phyloP scores from a whole-genome alignment of 2,797 vertebrate species.

The Furcifer pardalis region DNA sequence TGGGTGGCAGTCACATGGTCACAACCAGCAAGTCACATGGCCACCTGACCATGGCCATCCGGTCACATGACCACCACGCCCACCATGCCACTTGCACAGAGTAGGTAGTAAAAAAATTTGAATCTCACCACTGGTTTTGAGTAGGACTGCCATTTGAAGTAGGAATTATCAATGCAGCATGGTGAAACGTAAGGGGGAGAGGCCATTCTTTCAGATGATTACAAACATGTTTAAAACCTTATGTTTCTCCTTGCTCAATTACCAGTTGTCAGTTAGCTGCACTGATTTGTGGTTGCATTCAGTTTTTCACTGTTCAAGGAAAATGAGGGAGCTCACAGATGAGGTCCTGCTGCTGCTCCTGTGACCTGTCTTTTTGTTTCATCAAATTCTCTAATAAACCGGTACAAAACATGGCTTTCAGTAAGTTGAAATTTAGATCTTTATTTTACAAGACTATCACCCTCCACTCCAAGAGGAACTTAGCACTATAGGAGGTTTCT shows the following conservation, averaged over 20 bases:
- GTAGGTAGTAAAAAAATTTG: too few relatives aligned
- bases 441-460: background rate
- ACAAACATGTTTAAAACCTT: background rate
- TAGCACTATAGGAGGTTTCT: too few relatives aligned
- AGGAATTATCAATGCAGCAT: background rate
- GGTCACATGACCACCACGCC: too few relatives aligned
- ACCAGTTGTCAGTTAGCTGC: background rate
- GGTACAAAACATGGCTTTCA: slow-evolving; percentile 6
- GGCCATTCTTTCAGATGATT: background rate
- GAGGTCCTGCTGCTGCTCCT: slow-evolving; percentile 74
- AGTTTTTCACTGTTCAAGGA: background rate
- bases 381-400: slow-evolving; percentile 66
- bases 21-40: too few relatives aligned
- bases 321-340: background rate
- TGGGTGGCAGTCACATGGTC: too few relatives aligned
- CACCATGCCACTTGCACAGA: too few relatives aligned
- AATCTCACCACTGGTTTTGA: too few relatives aligned
- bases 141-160: background rate
- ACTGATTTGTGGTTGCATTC: background rate
- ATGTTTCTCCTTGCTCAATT: background rate
- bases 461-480: background rate
- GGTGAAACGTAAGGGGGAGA: background rate
- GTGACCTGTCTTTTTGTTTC: slow-evolving; percentile 39
- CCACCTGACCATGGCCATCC: too few relatives aligned
- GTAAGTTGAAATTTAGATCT: background rate